Percentiles rank a stretch among this genome's conserved stretches.
Conservation (phyloP, 1,140 invertebrate species). For the Nylanderia fulva region DNA sequence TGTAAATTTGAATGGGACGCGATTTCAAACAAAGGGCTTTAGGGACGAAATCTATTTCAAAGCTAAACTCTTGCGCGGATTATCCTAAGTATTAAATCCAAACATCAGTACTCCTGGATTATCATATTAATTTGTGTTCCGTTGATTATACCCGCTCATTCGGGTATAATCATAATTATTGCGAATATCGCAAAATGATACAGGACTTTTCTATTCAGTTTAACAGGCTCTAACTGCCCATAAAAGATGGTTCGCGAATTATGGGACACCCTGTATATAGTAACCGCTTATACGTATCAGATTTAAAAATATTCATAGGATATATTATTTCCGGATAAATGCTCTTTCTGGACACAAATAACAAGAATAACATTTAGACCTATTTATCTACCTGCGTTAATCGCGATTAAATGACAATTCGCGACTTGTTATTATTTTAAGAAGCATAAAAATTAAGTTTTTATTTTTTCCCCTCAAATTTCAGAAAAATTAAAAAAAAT, state of each 20-base stretch:
- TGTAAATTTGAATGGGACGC: not conserved
- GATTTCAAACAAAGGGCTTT: not conserved
- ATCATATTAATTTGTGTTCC: not conserved
- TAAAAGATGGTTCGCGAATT: no score
- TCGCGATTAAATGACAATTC: not conserved
- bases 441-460: no score
- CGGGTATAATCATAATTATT: no score
- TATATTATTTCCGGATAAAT: not conserved
- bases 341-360: no score
- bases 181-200: no score
- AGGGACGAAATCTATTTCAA: slow-evolving; percentile 1
- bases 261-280: no score
- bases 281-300: not conserved
- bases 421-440: not conserved
- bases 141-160: not conserved
- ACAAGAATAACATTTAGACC: not conserved
- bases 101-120: not conserved
- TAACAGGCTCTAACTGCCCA: no score
- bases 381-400: not conserved
- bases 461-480: no score
- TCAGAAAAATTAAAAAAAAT: no score
- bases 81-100: not conserved
- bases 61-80: not conserved
- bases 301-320: not conserved
- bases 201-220: no score